Evolutionary conservation across 2,888 invertebrate genomes (phyloP).

Genomic region (Sesamia inferens): DNA sequence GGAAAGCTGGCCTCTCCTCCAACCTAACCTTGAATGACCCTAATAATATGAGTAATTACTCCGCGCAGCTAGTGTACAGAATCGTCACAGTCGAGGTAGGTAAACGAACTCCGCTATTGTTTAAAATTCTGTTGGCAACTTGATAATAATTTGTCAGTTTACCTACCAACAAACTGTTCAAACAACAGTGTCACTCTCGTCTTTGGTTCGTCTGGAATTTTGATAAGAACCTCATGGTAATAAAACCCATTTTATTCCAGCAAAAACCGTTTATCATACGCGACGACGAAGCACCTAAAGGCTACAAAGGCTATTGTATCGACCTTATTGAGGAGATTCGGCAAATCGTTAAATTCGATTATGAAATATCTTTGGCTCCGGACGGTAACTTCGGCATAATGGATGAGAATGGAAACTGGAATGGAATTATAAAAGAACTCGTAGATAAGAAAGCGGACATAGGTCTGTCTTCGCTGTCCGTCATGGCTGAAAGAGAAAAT

Average conservation of each 20-base stretch:
- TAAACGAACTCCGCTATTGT: conserved; percentile 81
- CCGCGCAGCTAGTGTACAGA: conserved; percentile 95
- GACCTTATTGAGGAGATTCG: conserved; percentile 97
- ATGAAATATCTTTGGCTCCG: conserved; percentile 94
- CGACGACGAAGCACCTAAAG: conserved; percentile 91
- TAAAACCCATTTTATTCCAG: conserved; percentile 80
- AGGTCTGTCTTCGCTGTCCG: conserved; percentile 97
- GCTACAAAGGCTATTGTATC: conserved; percentile 97
- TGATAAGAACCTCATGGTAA: conserved; percentile 58
- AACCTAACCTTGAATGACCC: conserved; percentile 92
- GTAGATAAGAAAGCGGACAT: conserved; percentile 97
- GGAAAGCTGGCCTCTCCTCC: conserved; percentile 94
- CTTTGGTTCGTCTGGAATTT: conserved; percentile 68
- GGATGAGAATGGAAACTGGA: conserved; percentile 96
- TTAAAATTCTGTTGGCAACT: conserved; percentile 75
- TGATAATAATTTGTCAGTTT: conserved; percentile 78
- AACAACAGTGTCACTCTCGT: conserved; percentile 72
- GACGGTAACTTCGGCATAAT: conserved; percentile 97
- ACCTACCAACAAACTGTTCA: conserved; percentile 79
- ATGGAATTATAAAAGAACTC: conserved; percentile 95
- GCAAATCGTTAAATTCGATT: conserved; percentile 96
- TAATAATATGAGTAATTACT: conserved; percentile 92
- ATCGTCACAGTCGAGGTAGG: conserved; percentile 95
- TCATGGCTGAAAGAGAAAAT: conserved; percentile 99
- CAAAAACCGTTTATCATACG: conserved; percentile 96